phyloP scores from a whole-genome alignment of 2,797 vertebrate genomes.

The Sphaeramia orbicularis region DNA sequence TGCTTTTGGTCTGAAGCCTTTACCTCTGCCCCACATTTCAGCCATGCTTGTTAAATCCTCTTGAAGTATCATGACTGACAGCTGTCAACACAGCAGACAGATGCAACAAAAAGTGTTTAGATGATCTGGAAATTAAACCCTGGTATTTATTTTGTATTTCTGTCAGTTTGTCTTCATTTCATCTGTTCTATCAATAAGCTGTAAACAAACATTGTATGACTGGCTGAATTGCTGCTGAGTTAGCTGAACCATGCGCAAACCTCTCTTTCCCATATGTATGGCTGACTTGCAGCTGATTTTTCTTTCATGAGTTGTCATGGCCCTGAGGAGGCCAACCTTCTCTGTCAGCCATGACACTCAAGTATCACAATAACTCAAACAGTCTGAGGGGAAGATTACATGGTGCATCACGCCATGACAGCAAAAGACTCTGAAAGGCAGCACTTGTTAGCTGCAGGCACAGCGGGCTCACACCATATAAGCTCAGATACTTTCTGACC shows the following conservation, averaged over 20 bases:
- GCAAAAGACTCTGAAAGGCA: conserved; percentile 44
- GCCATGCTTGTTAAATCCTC: too few species aligned
- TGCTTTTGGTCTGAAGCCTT: neutral
- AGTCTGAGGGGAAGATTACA: conserved; percentile 64
- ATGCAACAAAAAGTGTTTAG: neutral
- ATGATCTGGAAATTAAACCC: neutral
- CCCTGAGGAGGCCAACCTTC: conserved; percentile 48
- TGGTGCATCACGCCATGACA: conserved; percentile 61
- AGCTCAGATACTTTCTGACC: conserved; percentile 13
- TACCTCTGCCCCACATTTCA: neutral
- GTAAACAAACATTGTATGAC: conserved; percentile 8
- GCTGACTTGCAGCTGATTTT: conserved; percentile 35
- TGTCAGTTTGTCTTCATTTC: conserved; percentile 1
- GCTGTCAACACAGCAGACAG: conserved; percentile 6
- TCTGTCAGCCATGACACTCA: conserved; percentile 56
- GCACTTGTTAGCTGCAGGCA: conserved; percentile 45
- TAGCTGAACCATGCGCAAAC: conserved; percentile 11
- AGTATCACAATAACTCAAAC: conserved; percentile 56
- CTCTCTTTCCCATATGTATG: neutral
- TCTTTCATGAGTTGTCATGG: conserved; percentile 46
- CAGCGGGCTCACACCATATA: conserved; percentile 26
- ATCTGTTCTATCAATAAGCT: neutral
- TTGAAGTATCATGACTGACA: neutral
- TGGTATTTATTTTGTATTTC: neutral
- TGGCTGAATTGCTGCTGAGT: neutral